Percentiles rank a stretch among this genome's conserved stretches.
Conservation (phyloP, 2,888 invertebrate genomes). For the Abrostola triplasia region DNA sequence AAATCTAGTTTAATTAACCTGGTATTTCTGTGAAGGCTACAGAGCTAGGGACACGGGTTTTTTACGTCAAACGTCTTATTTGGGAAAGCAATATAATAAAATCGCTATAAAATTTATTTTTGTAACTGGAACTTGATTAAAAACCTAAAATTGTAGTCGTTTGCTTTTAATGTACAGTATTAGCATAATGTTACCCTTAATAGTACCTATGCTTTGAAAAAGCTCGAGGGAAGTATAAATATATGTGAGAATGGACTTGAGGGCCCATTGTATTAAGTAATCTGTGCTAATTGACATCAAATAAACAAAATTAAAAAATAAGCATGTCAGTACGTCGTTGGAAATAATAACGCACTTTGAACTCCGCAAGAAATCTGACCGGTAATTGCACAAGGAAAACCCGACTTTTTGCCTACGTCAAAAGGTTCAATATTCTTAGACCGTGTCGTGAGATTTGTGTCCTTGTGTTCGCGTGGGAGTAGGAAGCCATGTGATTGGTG, state of each 20-base stretch:
- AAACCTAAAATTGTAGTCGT: background rate
- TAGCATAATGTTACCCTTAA: background rate
- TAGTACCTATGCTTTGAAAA: background rate
- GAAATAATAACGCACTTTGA: slow-evolving; percentile 59
- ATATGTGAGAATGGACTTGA: background rate
- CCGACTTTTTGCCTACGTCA: slow-evolving; percentile 10
- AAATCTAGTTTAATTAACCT: slow-evolving; percentile 46
- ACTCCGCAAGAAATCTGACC: slow-evolving; percentile 55
- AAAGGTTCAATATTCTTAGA: slow-evolving; percentile 65
- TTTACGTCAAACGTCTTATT: background rate
- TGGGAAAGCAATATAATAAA: background rate
- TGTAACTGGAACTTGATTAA: no score
- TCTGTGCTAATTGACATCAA: slow-evolving; percentile 13
- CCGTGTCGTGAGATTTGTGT: slow-evolving; percentile 67
- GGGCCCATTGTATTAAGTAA: slow-evolving; percentile 1
- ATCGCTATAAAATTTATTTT: no score
- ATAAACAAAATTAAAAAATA: slow-evolving; percentile 9
- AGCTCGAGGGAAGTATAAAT: no score
- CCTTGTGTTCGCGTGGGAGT: slow-evolving; percentile 77
- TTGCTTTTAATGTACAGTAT: no score
- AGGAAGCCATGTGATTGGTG: slow-evolving; percentile 72
- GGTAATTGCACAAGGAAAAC: slow-evolving; percentile 27
- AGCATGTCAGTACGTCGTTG: slow-evolving; percentile 32
- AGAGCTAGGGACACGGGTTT: background rate
- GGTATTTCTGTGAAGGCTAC: slow-evolving; percentile 32